Conservation (phyloP, 2,113 vertebrate genomes). For the Psammodynastes pulverulentus region DNA sequence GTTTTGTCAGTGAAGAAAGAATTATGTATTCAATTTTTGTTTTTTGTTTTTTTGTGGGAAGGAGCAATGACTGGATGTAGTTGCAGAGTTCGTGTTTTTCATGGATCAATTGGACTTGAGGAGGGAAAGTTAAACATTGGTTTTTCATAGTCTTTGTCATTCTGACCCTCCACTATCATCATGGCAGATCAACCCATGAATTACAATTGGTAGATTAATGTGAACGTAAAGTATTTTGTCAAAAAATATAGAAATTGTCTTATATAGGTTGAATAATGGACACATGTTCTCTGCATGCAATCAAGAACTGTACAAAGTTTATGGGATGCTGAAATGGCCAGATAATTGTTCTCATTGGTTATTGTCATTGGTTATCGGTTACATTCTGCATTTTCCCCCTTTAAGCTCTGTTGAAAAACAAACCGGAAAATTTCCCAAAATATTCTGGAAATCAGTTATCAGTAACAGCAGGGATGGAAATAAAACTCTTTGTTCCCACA, state of each 20-base stretch:
- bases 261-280: background rate
- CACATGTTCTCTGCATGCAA: background rate
- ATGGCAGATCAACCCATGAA: background rate
- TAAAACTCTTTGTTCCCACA: conserved; percentile 8
- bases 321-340: background rate
- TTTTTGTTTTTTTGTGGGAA: too few relatives aligned
- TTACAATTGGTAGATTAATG: background rate
- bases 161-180: background rate
- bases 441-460: conserved; percentile 1
- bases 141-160: background rate
- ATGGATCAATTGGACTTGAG: too few relatives aligned
- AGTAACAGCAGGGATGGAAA: conserved; percentile 15
- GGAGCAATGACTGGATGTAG: background rate
- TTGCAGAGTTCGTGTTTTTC: background rate
- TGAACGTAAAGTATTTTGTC: background rate
- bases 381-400: background rate
- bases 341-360: background rate
- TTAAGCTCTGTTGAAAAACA: background rate
- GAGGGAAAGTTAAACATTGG: background rate
- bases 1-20: background rate
- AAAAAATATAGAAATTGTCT: background rate
- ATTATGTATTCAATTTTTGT: too few relatives aligned
- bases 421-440: conserved; percentile 17
- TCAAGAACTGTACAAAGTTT: background rate
- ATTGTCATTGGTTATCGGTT: too few relatives aligned